Evolutionary conservation across 2,888 invertebrate species (phyloP).

Genomic region (Cinara cedri): DNA sequence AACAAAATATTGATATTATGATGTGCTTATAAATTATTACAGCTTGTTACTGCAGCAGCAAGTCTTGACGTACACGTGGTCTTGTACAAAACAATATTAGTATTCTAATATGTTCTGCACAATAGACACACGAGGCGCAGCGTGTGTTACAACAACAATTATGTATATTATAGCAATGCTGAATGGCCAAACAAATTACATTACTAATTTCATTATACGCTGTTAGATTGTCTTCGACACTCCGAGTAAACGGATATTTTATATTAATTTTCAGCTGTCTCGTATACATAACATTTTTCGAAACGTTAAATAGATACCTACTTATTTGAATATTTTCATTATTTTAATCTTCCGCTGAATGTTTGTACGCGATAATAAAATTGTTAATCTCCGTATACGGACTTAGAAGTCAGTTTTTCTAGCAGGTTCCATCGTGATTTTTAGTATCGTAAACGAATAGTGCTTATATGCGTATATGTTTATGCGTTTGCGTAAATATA

Average conservation of each 20-base stretch:
- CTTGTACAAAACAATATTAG: not conserved
- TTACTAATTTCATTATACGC: not conserved
- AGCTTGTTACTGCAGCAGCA: too few relatives aligned
- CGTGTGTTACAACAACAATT: not conserved
- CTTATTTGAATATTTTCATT: too few relatives aligned
- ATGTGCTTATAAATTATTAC: not conserved
- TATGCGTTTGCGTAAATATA: too few relatives aligned
- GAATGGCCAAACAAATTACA: not conserved
- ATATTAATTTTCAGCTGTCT: not conserved
- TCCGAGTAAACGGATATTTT: not conserved
- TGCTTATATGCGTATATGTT: too few relatives aligned
- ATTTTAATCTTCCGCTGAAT: too few relatives aligned
- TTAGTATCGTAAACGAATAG: too few relatives aligned
- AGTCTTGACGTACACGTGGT: not conserved
- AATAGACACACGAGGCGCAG: not conserved
- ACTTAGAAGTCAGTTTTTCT: too few relatives aligned
- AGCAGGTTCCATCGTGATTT: too few relatives aligned
- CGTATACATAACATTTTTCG: not conserved
- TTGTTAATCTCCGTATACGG: too few relatives aligned
- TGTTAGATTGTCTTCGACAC: not conserved
- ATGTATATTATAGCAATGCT: not conserved
- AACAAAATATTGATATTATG: not conserved
- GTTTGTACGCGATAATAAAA: too few relatives aligned
- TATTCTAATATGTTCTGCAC: not conserved
- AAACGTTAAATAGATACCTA: too few relatives aligned